Evolutionary conservation across 2,888 invertebrate genomes (phyloP).

Genomic region (Yponomeuta cagnagella): DNA sequence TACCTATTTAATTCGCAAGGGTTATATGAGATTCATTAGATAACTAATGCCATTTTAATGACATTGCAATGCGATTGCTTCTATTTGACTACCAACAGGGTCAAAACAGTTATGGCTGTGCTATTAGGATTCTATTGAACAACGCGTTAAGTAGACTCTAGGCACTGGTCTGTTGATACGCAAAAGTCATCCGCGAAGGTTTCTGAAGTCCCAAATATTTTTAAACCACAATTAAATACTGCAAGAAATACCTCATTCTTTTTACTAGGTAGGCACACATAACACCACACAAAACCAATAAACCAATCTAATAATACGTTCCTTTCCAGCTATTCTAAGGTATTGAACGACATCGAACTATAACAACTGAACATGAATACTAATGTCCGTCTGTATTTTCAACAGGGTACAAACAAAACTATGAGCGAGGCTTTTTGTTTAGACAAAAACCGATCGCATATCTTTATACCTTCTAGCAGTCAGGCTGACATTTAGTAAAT

Average conservation of each 20-base stretch:
- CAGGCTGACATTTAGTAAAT: background rate
- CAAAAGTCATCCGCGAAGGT: too few species aligned
- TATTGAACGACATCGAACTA: conserved; percentile 32
- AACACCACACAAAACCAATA: background rate
- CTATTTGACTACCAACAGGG: too few species aligned
- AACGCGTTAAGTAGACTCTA: background rate
- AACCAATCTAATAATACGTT: conserved; percentile 32
- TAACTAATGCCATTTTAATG: too few species aligned
- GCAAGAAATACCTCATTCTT: background rate
- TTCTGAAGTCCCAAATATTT: too few species aligned
- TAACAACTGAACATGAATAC: conserved; percentile 37
- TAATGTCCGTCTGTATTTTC: conserved; percentile 68
- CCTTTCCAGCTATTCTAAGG: conserved; percentile 46
- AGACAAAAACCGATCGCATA: conserved; percentile 20
- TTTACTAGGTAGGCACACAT: background rate
- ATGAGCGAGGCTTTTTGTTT: conserved; percentile 44
- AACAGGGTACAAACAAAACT: conserved; percentile 50
- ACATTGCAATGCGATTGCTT: too few species aligned
- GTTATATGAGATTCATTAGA: too few species aligned
- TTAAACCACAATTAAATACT: too few species aligned
- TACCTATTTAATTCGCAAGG: too few species aligned
- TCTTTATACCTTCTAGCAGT: conserved; percentile 3
- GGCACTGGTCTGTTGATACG: too few species aligned
- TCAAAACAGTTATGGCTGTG: too few species aligned
- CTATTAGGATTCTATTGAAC: too few species aligned